Percentiles rank a stretch among this genome's conserved stretches.
Evolutionary conservation across 2,888 invertebrate genomes (phyloP).

Genomic region (Philonicus albiceps): DNA sequence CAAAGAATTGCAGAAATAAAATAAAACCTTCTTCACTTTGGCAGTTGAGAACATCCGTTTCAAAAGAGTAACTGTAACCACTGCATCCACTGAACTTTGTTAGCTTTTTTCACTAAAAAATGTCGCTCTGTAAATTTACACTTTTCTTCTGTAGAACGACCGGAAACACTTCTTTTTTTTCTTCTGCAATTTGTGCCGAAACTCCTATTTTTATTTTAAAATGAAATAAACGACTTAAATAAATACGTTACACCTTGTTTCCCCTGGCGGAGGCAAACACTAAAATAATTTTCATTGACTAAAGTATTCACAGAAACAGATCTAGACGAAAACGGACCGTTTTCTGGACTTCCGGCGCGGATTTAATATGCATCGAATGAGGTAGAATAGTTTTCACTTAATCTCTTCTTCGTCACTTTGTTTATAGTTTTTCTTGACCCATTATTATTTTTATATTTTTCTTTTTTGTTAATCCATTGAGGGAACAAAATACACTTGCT

Average conservation of each 20-base stretch:
- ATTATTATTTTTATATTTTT: neutral
- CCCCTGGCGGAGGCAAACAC: neutral
- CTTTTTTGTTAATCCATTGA: neutral
- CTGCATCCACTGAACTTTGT: neutral
- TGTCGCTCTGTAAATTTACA: neutral
- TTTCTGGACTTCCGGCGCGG: neutral
- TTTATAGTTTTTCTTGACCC: neutral
- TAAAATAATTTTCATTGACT: conserved; percentile 8
- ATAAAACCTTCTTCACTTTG: neutral
- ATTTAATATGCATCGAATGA: conserved; percentile 31
- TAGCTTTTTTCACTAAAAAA: neutral
- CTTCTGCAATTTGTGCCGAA: neutral
- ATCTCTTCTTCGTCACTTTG: neutral
- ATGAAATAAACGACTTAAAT: neutral
- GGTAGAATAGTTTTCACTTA: conserved; percentile 32
- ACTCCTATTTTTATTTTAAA: neutral
- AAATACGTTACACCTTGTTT: neutral
- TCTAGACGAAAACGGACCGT: neutral
- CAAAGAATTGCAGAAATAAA: neutral
- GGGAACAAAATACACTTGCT: neutral
- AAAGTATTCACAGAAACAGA: conserved; percentile 6
- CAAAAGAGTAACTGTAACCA: neutral
- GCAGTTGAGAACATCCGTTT: neutral
- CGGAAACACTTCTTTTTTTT: neutral
- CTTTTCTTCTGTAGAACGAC: neutral